A percentile compares a stretch with the other conserved stretches of the same genome.
These are phyloP conservation scores for Ceratosolen fusciceps DNA, from an alignment of 1,140 invertebrate species.

Conservation along the genomic window DNA sequence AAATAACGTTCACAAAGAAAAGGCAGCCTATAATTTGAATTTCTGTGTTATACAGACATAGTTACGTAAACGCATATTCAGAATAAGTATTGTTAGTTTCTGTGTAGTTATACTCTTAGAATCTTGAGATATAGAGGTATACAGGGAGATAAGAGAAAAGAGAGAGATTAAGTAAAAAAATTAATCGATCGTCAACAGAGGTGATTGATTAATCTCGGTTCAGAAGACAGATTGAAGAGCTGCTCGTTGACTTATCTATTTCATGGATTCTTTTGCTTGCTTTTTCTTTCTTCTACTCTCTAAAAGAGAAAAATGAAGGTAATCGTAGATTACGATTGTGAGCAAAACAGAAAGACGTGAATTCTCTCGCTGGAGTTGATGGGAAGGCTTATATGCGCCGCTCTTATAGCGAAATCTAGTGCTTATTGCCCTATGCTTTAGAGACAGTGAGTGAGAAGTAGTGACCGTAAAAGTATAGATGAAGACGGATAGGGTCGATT, in stretches of 20 bases:
- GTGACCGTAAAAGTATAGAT: not conserved
- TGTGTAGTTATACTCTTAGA: not conserved
- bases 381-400: conserved; percentile 11
- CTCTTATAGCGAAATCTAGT: not conserved
- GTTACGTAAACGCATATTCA: not conserved
- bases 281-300: conserved; percentile 48
- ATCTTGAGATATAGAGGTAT: not conserved
- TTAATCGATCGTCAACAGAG: conserved; percentile 54
- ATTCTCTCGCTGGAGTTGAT: not conserved
- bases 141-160: not conserved
- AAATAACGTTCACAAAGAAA: too few relatives aligned
- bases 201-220: conserved; percentile 68
- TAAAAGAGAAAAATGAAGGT: not conserved
- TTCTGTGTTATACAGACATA: conserved; percentile 1
- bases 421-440: not conserved
- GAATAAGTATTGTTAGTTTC: not conserved
- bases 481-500: not conserved
- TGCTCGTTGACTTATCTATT: conserved; percentile 48
- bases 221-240: conserved; percentile 64
- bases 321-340: conserved; percentile 22
- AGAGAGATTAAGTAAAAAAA: not conserved
- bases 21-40: too few relatives aligned
- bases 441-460: too few relatives aligned
- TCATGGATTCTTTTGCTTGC: conserved; percentile 48
- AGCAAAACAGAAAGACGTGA: conserved; percentile 42